Evolutionary conservation across 2,113 vertebrate species (phyloP).

Genomic region (Pedionomus torquatus): DNA sequence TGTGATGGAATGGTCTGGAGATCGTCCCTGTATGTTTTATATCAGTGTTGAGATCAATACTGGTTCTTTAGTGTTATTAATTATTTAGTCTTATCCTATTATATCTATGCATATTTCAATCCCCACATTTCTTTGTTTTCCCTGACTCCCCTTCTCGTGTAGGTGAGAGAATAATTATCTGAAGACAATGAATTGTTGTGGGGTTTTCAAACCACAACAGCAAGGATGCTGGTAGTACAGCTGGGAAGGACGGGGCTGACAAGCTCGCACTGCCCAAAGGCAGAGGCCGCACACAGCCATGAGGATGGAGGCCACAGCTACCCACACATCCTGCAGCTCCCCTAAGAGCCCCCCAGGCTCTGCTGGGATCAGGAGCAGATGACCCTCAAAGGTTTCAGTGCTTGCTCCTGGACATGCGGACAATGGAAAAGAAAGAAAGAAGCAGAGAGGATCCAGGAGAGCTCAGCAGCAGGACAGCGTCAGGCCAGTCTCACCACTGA

Average conservation of each 20-base stretch:
- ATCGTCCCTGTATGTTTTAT: background rate
- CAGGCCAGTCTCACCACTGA: background rate
- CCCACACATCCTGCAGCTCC: no score
- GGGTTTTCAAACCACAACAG: background rate
- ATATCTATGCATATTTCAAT: background rate
- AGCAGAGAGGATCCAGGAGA: background rate
- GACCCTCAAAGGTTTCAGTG: background rate
- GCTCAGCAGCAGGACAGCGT: background rate
- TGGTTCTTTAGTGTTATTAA: background rate
- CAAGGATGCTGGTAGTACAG: accelerated
- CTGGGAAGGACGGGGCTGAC: background rate
- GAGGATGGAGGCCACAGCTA: background rate
- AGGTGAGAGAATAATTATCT: background rate
- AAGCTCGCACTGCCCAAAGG: background rate
- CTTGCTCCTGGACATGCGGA: background rate
- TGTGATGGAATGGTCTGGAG: background rate
- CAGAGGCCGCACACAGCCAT: background rate
- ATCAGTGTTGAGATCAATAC: background rate
- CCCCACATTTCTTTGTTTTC: background rate
- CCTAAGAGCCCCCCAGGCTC: background rate
- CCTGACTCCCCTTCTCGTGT: background rate
- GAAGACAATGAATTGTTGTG: background rate
- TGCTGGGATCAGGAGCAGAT: background rate
- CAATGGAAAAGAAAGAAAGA: background rate
- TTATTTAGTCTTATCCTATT: background rate